These are phyloP conservation scores for Hetaerina titia DNA, from an alignment of 2,888 invertebrate species.

Conservation along the genomic window DNA sequence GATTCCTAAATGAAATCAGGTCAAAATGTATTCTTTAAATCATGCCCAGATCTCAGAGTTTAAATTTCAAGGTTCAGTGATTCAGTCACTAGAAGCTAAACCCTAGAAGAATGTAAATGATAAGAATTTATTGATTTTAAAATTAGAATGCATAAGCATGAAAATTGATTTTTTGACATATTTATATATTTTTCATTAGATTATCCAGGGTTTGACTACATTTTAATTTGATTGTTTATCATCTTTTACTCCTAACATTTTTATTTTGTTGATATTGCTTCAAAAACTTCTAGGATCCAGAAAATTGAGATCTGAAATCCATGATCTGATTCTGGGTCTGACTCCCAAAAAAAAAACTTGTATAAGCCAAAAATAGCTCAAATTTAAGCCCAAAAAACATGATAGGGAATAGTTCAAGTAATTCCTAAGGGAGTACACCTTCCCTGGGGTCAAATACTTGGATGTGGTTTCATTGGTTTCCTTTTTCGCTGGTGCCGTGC, in stretches of 20 bases:
- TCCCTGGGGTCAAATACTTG: not conserved
- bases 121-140: not conserved
- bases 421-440: too few species aligned
- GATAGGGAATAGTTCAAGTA: too few species aligned
- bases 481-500: constrained; percentile 26
- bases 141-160: constrained; percentile 75
- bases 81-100: not conserved
- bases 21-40: not conserved
- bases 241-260: too few species aligned
- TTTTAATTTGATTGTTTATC: too few species aligned
- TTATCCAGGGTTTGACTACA: too few species aligned
- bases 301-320: too few species aligned
- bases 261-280: too few species aligned
- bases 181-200: not conserved
- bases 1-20: not conserved
- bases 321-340: too few species aligned
- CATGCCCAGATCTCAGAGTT: not conserved
- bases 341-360: too few species aligned
- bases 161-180: constrained; percentile 47
- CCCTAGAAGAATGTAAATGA: not conserved
- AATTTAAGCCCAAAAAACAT: too few species aligned
- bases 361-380: too few species aligned
- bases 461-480: not conserved
- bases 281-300: too few species aligned
- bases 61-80: not conserved